Base-by-base conservation (phyloP, 1,140 invertebrate species). In the Diploscapter pachys region DNA sequence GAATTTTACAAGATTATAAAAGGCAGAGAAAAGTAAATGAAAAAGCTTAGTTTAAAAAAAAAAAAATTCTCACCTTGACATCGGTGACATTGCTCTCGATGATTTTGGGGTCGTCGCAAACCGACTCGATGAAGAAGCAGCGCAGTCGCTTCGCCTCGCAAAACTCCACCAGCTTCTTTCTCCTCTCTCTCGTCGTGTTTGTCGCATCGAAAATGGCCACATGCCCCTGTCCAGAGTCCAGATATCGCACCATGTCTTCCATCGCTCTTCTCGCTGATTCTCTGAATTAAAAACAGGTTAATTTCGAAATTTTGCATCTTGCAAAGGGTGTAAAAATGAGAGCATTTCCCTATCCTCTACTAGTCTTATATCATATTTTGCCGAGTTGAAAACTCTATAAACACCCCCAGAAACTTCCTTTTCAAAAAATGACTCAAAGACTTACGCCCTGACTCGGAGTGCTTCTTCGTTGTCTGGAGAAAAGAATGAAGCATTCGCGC, bases 21-120 rank as follows among this genome's bases (percentile, higher is more conserved):
- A n/a, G n/a, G n/a, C n/a, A n/a, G n/a, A n/a, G n/a, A n/a, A n/a
- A n/a, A n/a, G n/a, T n/a, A n/a, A n/a, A n/a, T n/a, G n/a, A 81
- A 64, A 57, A 52, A 9, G 49, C 62, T 6, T 31, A 53, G 64
- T 49, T 52, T 2, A 4, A 4, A 4, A 13, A 13, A 3, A 5
- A 6, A 68, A 5, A n/a, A n/a, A n/a, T n/a, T 50, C 4, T 9
- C 48, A 72, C 56, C 49, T 63, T 68, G 51, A 66, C 86, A 87
- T 93, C 93, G 90, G 92, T 92, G 77, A 99, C 97, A 86, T 99
- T 99, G 79, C 95, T 93, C 87, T 96, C 93, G 75, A 98, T 93
- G 74, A 98, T 97, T 77, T 90, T 88, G 0, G 94, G 93, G 88
- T 98, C 95, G 86, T 98, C 93, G 86, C 97, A 99, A 4, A 99